These are phyloP conservation scores for Apotomis capreana DNA, from an alignment of 2,888 invertebrate species.

Conservation along the genomic window DNA sequence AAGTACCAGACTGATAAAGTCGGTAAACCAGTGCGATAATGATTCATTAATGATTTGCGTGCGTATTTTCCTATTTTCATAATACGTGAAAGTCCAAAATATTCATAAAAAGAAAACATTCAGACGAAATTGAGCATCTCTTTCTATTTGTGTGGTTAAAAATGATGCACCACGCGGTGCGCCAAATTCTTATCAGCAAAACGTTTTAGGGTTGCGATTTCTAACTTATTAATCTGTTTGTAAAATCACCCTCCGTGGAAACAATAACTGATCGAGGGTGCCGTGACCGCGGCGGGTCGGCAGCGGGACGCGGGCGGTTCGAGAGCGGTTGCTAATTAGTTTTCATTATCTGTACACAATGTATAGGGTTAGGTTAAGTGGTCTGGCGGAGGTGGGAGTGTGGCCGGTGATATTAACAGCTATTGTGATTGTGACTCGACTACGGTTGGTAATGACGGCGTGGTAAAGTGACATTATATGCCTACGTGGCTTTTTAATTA, in stretches of 20 bases:
- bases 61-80: too few relatives aligned
- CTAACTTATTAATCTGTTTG: slow-evolving; percentile 32
- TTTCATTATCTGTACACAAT: slow-evolving; percentile 41
- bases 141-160: too few relatives aligned
- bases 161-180: neutral
- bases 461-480: neutral
- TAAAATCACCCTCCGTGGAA: slow-evolving; percentile 28
- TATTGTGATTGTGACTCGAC: slow-evolving; percentile 20
- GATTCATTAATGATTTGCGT: too few relatives aligned
- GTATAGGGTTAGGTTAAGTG: slow-evolving; percentile 35
- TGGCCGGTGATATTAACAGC: slow-evolving; percentile 23
- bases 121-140: too few relatives aligned
- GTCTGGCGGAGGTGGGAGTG: slow-evolving; percentile 10
- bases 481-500: too few relatives aligned
- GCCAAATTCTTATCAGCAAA: slow-evolving; percentile 8
- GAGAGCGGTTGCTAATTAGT: slow-evolving; percentile 41
- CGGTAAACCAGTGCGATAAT: too few relatives aligned
- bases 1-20: too few relatives aligned
- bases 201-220: slow-evolving; percentile 27
- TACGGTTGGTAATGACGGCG: neutral
- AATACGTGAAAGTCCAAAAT: too few relatives aligned
- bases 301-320: slow-evolving; percentile 6
- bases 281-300: slow-evolving; percentile 19
- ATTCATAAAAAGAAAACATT: too few relatives aligned
- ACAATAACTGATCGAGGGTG: slow-evolving; percentile 32